Evolutionary conservation across 2,797 vertebrate species (phyloP), one percentile per base, ranked within the genome.

Genomic region (Cottoperca gobio): DNA sequence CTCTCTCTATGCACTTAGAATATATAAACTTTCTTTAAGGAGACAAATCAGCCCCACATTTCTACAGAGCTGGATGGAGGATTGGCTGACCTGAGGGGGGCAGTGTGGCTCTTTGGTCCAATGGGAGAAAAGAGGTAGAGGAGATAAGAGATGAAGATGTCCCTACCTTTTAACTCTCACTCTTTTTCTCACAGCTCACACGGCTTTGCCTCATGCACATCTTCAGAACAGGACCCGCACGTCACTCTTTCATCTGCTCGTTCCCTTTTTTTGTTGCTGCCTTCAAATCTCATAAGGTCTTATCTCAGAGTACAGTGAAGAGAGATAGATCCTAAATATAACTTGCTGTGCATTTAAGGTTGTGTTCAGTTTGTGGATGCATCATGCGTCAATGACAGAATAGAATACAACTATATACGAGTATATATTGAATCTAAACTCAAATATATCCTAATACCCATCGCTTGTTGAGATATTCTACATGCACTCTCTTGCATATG

Each of bases 71-170:
- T 5, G 4, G 24, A 57, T 57, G 28, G 39, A 60, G 59, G 64
- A n/a, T 8, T 9, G 19, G 10, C 45, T 28, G 65, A 23, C 89
- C 91, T 90, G 85, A 78, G 70, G 92, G 86, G 91, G 90, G 91
- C 92, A 91, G 90, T 91, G 85, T 90, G 79, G 63, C 82, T 89
- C 89, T 91, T 84, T 85, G 68, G 59, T 79, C 77, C 54, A 43
- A 9, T 70, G 62, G 76, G 52, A 77, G 31, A 60, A 12, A n/a
- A 33, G 61, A 5, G 14, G 48, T 35, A 68, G 60, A 75, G 31
- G 12, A 59, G 65, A 69, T 40, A 48, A 53, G 54, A 67, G 35
- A 76, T 64, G 49, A 60, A 73, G 63, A 55, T 65, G 52, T 48
- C 53, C 28, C 73, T 58, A 52, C 53, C 49, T 72, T 70, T 35